Evolutionary conservation across 2,113 vertebrate genomes (phyloP), one percentile per base, ranked within the genome.

Genomic region (Arenaria interpres): DNA sequence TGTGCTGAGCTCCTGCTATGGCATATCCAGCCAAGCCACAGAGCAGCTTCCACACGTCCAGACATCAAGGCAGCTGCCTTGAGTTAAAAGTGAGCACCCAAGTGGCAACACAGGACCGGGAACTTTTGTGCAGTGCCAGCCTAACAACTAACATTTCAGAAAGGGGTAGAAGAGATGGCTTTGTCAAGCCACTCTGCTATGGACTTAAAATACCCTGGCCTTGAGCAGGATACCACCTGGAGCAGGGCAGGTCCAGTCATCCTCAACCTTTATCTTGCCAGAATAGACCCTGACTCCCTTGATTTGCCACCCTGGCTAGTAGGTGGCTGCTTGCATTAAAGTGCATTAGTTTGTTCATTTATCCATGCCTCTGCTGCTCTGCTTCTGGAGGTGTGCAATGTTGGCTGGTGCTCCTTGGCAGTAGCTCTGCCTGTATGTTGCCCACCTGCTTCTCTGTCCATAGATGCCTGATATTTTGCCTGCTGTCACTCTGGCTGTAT

Each of bases 401-500:
- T 16, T 96, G 93, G 88, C 93, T 88, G 78, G 3, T 56, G 77
- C 39, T 94, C 76, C 35, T 89, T 46, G 86, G 86, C 89, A 79
- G 33, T 45, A 6, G 8, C 33, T 76, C 53, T 69, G 77, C 73
- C 62, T 89, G 76, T 67, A 79, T 85, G 80, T 33, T 89, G 86
- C 90, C 84, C 95, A 97, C 93, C 86, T 96, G 90, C 84, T 60
- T 67, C 0, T 69, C 71, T 88, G 63, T 69, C 87, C 69, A 16
- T 30, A 56, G 63, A 81, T 53, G 67, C 50, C 83, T 78, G 75
- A 54, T 88, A 63, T 86, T 80, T 81, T 0, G 0, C 90, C 85
- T 96, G 92, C 92, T 95, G 89, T 87, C 89, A 63, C 66, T 50
- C 66, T 82, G 91, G 41, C 80, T 93, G 4, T 51, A 35, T 39